A percentile compares a stretch with the other conserved stretches of the same genome.
These are phyloP conservation scores for Heliangelus exortis DNA, from an alignment of 2,797 vertebrate species.

Conservation along the genomic window DNA sequence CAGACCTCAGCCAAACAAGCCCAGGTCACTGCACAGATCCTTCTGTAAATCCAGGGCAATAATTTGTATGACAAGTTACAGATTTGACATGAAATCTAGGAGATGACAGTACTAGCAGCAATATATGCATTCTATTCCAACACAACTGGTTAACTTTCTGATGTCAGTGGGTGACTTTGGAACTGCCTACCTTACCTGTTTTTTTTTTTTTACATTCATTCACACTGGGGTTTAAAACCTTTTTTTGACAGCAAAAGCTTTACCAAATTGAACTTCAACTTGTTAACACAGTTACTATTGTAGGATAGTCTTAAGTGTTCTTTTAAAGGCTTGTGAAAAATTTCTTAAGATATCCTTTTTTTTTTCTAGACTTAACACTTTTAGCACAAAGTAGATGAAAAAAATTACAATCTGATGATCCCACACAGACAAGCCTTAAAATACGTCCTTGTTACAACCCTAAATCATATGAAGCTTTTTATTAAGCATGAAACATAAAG, in stretches of 20 bases:
- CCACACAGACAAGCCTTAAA: neutral
- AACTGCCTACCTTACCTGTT: fast-evolving
- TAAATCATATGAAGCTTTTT: neutral
- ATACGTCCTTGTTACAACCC: neutral
- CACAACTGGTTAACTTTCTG: neutral
- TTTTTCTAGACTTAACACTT: neutral
- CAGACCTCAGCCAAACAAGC: neutral
- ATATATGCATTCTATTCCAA: neutral
- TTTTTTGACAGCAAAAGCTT: neutral
- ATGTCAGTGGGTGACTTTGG: neutral
- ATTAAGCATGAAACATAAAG: neutral
- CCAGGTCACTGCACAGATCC: neutral
- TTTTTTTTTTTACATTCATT: neutral
- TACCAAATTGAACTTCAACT: neutral
- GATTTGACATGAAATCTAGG: neutral
- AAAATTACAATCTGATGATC: neutral
- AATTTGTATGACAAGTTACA: neutral
- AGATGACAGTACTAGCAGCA: neutral
- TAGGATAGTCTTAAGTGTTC: neutral
- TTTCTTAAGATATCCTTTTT: neutral
- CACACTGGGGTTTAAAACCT: neutral
- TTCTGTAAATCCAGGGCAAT: neutral
- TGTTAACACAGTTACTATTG: neutral
- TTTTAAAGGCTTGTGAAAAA: neutral
- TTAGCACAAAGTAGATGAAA: neutral